Conservation (phyloP, 92 coral and sea anemone genomes). For the Metridium senile region DNA sequence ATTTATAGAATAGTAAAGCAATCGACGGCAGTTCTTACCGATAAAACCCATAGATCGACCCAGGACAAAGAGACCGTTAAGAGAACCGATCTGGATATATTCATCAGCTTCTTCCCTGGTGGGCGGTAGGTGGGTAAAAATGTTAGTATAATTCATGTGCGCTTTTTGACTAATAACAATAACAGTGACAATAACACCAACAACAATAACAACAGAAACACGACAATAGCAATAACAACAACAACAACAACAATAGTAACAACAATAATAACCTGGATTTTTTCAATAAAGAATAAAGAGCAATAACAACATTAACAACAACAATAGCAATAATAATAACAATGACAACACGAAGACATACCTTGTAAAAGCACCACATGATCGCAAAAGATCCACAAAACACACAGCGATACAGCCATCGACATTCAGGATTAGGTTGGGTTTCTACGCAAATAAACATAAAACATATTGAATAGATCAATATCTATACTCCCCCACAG, state of each 20-base stretch:
- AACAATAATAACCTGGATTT: too few relatives aligned
- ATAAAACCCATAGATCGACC: constrained; percentile 98
- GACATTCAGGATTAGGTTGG: constrained; percentile 94
- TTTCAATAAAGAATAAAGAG: too few relatives aligned
- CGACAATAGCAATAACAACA: too few relatives aligned
- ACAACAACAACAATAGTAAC: too few relatives aligned
- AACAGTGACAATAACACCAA: not conserved
- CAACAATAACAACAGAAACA: too few relatives aligned
- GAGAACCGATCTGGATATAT: constrained; percentile 88
- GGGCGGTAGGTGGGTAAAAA: not conserved
- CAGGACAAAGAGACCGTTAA: constrained; percentile 93
- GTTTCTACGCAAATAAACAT: constrained; percentile 62
- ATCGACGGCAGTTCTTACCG: too few relatives aligned
- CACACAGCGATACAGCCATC: constrained; percentile 98
- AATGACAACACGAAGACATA: constrained; percentile 13
- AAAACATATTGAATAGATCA: too few relatives aligned
- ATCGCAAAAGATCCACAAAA: constrained; percentile 92
- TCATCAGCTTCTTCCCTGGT: constrained; percentile 96
- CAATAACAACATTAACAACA: not conserved
- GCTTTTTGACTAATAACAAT: not conserved
- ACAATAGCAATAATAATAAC: not conserved
- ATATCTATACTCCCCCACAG: too few relatives aligned
- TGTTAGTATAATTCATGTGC: too few relatives aligned
- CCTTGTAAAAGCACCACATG: constrained; percentile 98
- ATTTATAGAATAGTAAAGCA: too few relatives aligned